Conservation (phyloP, 2,797 vertebrate genomes). For the Parauchenoglanis punctatus region DNA sequence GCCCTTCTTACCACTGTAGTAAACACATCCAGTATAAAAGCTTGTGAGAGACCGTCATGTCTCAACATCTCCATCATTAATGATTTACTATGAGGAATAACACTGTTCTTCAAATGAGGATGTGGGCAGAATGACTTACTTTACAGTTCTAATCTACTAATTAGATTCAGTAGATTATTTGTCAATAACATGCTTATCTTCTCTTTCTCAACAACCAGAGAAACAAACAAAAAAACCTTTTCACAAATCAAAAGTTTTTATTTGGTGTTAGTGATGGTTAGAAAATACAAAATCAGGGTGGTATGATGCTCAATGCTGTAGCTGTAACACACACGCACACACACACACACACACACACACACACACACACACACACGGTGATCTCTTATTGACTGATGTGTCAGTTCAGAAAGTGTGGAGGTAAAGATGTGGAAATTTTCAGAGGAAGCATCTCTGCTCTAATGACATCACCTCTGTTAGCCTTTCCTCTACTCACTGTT, state of each 20-base stretch:
- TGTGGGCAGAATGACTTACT: too few species aligned
- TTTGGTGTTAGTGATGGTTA: too few species aligned
- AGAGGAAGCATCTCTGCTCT: constrained; percentile 32
- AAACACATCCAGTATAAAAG: constrained; percentile 42
- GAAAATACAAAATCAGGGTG: too few species aligned
- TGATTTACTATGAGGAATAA: constrained; percentile 17
- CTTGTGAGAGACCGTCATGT: constrained; percentile 23
- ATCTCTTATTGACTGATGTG: constrained; percentile 38
- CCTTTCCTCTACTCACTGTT: constrained; percentile 5
- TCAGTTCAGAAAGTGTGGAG: constrained; percentile 47
- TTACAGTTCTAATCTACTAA: too few species aligned
- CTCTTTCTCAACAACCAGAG: too few species aligned
- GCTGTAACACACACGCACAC: not conserved
- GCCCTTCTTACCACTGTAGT: not conserved
- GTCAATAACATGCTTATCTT: too few species aligned
- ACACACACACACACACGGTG: constrained; percentile 19
- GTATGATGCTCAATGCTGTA: too few species aligned
- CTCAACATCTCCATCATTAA: constrained; percentile 25
- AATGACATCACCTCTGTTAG: constrained; percentile 46
- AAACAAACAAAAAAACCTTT: too few species aligned
- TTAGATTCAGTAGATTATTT: too few species aligned
- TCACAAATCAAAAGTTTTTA: too few species aligned
- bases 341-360: constrained; percentile 15
- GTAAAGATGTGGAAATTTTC: constrained; percentile 50
- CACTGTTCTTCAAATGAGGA: not conserved